These are phyloP conservation scores for Athalia cordata DNA, from an alignment of 2,888 invertebrate genomes.

Conservation along the genomic window DNA sequence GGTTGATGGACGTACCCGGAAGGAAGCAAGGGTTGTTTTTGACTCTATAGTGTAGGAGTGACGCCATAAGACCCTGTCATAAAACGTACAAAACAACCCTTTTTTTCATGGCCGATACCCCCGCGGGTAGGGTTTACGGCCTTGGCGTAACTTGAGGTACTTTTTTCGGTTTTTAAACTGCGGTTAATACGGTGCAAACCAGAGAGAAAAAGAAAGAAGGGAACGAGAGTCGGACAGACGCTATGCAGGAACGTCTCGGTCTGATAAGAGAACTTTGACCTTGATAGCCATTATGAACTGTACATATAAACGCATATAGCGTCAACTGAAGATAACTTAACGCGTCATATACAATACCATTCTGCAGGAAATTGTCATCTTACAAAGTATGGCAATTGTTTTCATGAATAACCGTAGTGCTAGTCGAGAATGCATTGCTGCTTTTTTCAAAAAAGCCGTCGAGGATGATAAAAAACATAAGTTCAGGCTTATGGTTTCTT, in stretches of 20 bases:
- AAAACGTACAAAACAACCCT: slow-evolving; percentile 65
- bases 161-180: slow-evolving; percentile 33
- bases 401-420: neutral
- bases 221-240: neutral
- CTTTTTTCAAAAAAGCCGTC: neutral
- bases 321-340: neutral
- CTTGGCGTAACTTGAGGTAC: slow-evolving; percentile 52
- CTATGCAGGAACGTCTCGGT: slow-evolving; percentile 10
- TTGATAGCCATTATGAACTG: neutral
- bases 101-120: slow-evolving; percentile 50
- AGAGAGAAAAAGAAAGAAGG: neutral
- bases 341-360: too few species aligned
- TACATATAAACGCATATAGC: neutral
- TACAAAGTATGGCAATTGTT: neutral
- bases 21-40: slow-evolving; percentile 65
- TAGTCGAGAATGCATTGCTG: neutral
- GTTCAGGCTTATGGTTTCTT: neutral
- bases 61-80: slow-evolving; percentile 54
- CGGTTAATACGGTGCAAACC: slow-evolving; percentile 42
- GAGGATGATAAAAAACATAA: neutral
- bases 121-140: slow-evolving; percentile 48
- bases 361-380: too few species aligned
- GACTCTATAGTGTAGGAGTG: slow-evolving; percentile 46
- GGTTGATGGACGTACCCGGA: slow-evolving; percentile 52
- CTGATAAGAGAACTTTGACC: slow-evolving; percentile 37